A percentile compares a stretch with the other conserved stretches of the same genome.
Conservation (phyloP, 2,797 vertebrate genomes). For the Rhodeus uyekii region DNA sequence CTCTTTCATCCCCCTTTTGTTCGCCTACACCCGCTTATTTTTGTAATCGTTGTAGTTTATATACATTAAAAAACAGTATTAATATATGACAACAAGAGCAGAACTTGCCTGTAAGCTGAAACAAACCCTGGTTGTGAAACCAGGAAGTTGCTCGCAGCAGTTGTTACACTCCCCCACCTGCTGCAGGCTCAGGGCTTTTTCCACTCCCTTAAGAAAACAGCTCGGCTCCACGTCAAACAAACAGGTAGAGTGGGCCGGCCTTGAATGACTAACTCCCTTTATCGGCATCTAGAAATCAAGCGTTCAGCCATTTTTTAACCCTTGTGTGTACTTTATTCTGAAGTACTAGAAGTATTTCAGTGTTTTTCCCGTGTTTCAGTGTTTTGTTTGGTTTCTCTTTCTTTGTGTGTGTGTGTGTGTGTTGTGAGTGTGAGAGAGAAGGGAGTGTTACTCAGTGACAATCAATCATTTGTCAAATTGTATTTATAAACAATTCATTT, state of each 20-base stretch:
- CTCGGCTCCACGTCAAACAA: slow-evolving; percentile 52
- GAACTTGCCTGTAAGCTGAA: slow-evolving; percentile 64
- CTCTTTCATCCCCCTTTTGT: background rate
- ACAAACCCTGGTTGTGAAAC: slow-evolving; percentile 47
- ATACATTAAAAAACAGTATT: background rate
- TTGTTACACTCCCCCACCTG: slow-evolving; percentile 43
- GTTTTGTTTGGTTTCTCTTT: too few relatives aligned
- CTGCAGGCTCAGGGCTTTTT: slow-evolving; percentile 48
- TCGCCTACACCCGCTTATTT: background rate
- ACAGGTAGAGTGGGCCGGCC: slow-evolving; percentile 69
- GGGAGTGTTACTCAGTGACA: background rate
- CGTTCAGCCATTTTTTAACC: slow-evolving; percentile 47
- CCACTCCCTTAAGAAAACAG: slow-evolving; percentile 57
- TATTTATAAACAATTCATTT: slow-evolving; percentile 4
- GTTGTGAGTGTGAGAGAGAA: background rate
- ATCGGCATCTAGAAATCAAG: slow-evolving; percentile 60
- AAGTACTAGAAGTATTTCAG: background rate
- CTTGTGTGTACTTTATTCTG: background rate
- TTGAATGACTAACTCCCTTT: slow-evolving; percentile 68
- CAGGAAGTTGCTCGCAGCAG: slow-evolving; percentile 45
- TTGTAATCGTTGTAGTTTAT: background rate
- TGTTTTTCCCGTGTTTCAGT: too few relatives aligned
- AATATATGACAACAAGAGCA: background rate
- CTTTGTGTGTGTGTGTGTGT: background rate
- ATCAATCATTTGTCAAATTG: background rate